Conservation (phyloP, 2,797 vertebrate genomes). For the Eidolon dupreanum region DNA sequence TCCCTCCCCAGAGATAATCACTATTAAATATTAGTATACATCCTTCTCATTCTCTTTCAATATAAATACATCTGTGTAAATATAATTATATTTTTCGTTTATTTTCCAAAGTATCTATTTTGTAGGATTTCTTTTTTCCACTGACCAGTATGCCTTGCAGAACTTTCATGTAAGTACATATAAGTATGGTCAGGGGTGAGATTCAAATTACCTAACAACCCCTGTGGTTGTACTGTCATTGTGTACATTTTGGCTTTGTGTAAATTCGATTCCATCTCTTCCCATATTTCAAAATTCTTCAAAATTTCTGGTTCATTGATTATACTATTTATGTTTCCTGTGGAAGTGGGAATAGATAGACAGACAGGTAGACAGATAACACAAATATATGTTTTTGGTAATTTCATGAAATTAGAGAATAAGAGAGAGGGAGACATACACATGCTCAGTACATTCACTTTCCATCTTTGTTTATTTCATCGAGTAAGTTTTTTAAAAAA, state of each 20-base stretch:
- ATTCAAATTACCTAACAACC: too few species aligned
- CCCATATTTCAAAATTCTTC: neutral
- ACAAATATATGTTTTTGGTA: neutral
- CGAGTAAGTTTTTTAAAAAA: neutral
- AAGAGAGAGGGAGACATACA: too few species aligned
- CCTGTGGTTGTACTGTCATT: neutral
- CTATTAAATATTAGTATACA: neutral
- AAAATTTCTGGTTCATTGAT: neutral
- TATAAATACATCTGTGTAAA: too few species aligned
- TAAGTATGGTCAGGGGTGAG: too few species aligned
- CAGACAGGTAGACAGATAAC: neutral
- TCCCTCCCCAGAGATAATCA: neutral
- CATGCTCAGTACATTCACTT: neutral
- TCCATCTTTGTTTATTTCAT: neutral
- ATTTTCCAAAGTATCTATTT: too few species aligned
- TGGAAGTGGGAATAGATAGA: neutral
- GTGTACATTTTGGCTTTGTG: neutral
- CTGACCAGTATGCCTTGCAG: too few species aligned
- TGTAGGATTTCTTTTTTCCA: too few species aligned
- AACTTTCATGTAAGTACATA: too few species aligned
- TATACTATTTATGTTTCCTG: neutral
- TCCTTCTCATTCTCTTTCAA: neutral
- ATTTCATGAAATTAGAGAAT: neutral
- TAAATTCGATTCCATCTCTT: neutral
- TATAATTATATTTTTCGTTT: too few species aligned